Base-by-base conservation (phyloP, 2,797 vertebrate genomes). In the Aeoliscus strigatus region DNA sequence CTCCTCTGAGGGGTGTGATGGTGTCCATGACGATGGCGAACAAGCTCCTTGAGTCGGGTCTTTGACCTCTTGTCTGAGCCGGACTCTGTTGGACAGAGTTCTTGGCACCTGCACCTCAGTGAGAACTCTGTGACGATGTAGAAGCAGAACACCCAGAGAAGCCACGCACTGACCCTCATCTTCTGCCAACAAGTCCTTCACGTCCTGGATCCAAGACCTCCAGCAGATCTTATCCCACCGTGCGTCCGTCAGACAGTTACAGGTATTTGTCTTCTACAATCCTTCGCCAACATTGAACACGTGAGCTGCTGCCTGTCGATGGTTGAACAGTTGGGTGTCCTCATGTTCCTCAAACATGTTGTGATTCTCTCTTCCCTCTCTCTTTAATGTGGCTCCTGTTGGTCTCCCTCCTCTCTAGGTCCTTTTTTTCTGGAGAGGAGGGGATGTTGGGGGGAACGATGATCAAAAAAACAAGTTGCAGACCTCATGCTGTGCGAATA, bases 401-500 rank as follows among this genome's bases (percentile, higher is more conserved):
- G 33, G 37, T 70, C 70, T 53, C 79, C 65, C 73, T 64, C 67
- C 74, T 72, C 60, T 55, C 47, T 51, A 52, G 56, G 31, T 50
- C 53, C 29, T 36, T 57, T 64, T 51, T 46, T 15, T 30, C 23
- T 39, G 40, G 65, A 60, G 79, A 62, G 68, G 57, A 61, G 71
- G 13, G 1, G 29, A 8, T 15, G 9, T 70, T 80, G 51, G 65
- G 70, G 39, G 44, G 54, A 70, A 86, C 83, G 87, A 85, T 88
- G 84, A 87, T 83, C 82, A 84, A 85, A 31, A 89, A 88, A 87
- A 87, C 85, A 86, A 88, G 85, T 82, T 86, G 77, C 80, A 82
- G 87, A 86, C 88, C 83, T 83, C 91, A 91, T 90, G 89, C 90
- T 90, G 89, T 51, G 90, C 66, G 67, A 52, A 49, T 65, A 74